Evolutionary conservation across 2,888 invertebrate genomes (phyloP), one percentile per base, ranked within the genome.

Genomic region (Xanthia icteritia): DNA sequence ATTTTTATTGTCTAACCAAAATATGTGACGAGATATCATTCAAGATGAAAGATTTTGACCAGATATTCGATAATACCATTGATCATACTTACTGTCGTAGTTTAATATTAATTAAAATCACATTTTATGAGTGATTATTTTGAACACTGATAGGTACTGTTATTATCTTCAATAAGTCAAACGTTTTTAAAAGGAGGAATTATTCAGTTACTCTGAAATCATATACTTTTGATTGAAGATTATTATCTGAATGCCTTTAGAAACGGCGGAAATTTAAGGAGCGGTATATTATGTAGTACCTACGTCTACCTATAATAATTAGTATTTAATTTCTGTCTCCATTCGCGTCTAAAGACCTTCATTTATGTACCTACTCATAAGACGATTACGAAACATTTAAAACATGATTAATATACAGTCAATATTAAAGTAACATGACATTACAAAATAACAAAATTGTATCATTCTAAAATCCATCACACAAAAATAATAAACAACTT

Each of bases 241-340:
- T 23, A 54, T 54, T 54, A 60, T 64, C 39, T 58, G 73, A 27
- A 81, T 73, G 48, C 31, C 73, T 73, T 42, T 73, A 73, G 39
- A 73, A 73, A 51, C 13, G 15, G 11, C 39, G 13, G 42, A 42
- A 17, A 51, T 81, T 51, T 78, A 58, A 51, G 42, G 31, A 17
- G 23, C 42, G 13, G n/a, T 65, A 42, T 65, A 73, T 64, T 36
- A 58, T 65, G 31, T 64, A 64, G 39, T 51, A 51, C 5, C 2
- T 51, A 51, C 0, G 20, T 6, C 17, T 31, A 17, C 8, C 8
- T 31, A 42, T 5, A 73, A 80, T 77, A 42, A 73, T n/a, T n/a
- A 31, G 20, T 56, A 31, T 31, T 31, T 31, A n/a, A 81, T 64
- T 45, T 51, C 39, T 42, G 23, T 5, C 56, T 48, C 39, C 39